Percentiles rank a stretch among this genome's conserved stretches.
Evolutionary conservation across 2,113 vertebrate species (phyloP).

Genomic region (Greenwoodochromis staneri): DNA sequence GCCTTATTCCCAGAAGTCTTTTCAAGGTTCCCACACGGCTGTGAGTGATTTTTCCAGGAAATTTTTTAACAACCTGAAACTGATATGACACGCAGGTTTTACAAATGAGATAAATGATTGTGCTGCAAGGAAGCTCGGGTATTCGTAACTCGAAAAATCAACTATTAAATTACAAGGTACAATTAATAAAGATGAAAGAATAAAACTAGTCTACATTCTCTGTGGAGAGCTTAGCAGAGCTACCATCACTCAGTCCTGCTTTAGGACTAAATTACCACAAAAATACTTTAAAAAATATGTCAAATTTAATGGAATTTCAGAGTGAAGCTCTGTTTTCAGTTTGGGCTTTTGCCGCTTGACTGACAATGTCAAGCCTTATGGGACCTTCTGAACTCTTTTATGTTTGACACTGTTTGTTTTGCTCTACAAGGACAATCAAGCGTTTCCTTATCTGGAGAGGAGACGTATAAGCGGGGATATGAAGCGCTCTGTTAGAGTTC

Average conservation of each 20-base stretch:
- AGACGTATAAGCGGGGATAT: not conserved
- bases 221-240: not conserved
- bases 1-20: not conserved
- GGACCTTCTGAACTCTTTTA: not conserved
- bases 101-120: not conserved
- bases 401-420: not conserved
- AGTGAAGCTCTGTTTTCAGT: not conserved
- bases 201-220: not conserved
- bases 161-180: not conserved
- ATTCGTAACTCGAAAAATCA: not conserved
- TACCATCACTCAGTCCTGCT: not conserved
- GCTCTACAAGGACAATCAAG: not conserved
- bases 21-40: not conserved
- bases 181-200: not conserved
- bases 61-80: not conserved
- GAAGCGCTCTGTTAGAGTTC: not conserved
- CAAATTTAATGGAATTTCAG: not conserved
- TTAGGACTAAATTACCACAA: not conserved
- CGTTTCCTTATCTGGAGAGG: fast-evolving
- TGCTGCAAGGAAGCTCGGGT: not conserved
- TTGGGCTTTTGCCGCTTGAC: not conserved
- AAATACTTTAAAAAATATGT: not conserved
- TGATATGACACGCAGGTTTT: not conserved
- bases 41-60: not conserved
- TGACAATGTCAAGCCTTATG: not conserved